phyloP scores from a whole-genome alignment of 2,113 vertebrate genomes.

The Petaurus breviceps region DNA sequence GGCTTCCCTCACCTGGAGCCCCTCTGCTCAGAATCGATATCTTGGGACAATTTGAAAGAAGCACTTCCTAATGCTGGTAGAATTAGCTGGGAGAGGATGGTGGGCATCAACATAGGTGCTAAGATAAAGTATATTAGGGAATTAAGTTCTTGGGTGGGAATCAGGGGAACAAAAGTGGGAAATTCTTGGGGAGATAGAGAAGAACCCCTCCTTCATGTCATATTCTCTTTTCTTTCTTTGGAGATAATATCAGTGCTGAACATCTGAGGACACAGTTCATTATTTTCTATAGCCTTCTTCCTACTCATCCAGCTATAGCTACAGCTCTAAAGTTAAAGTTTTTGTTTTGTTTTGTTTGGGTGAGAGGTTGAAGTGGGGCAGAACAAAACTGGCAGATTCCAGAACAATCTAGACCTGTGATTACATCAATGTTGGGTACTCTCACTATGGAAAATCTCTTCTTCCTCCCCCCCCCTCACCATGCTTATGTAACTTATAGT shows the following conservation, averaged over 20 bases:
- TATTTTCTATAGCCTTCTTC: background rate
- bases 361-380: background rate
- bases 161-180: background rate
- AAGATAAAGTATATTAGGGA: background rate
- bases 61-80: background rate
- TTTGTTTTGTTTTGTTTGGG: background rate
- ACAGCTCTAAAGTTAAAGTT: background rate
- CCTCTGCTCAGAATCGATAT: background rate
- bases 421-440: background rate
- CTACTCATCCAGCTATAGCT: background rate
- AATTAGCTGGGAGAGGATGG: background rate
- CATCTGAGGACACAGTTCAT: background rate
- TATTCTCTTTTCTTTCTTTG: background rate
- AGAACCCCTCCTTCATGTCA: background rate
- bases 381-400: background rate
- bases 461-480: background rate
- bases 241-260: background rate
- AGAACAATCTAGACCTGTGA: background rate
- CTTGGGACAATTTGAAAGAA: background rate
- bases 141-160: background rate
- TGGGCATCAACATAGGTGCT: background rate
- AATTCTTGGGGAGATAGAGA: background rate
- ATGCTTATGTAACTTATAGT: background rate
- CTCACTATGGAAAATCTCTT: background rate
- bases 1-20: background rate